Percentiles rank a stretch among this genome's conserved stretches.
Conservation (phyloP, 2,888 invertebrate species). For the Drosophila niveifrons region DNA sequence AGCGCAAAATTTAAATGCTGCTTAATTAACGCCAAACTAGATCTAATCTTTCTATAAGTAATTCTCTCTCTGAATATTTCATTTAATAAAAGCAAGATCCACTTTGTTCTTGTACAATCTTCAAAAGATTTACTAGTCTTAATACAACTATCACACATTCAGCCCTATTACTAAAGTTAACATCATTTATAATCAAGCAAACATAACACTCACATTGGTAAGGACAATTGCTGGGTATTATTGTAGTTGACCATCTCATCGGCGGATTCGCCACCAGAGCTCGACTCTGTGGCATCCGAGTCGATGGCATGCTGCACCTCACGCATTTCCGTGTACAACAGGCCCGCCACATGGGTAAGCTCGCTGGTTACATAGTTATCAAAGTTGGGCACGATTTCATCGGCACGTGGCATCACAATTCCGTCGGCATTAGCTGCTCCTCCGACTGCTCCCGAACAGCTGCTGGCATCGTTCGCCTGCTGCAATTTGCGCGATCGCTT, state of each 20-base stretch:
- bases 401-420: slow-evolving; percentile 52
- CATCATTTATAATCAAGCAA: background rate
- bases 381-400: slow-evolving; percentile 84
- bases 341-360: slow-evolving; percentile 90
- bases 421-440: slow-evolving; percentile 6
- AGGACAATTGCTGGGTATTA: slow-evolving; percentile 91
- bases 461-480: slow-evolving; percentile 15
- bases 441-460: slow-evolving; percentile 2
- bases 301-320: slow-evolving; percentile 92
- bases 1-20: background rate
- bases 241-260: slow-evolving; percentile 94
- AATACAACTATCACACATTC: background rate
- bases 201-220: slow-evolving; percentile 91
- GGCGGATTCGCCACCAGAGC: slow-evolving; percentile 97
- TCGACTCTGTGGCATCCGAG: slow-evolving; percentile 97
- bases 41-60: background rate
- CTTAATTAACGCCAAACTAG: background rate
- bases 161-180: background rate
- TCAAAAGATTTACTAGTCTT: background rate
- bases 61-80: no score
- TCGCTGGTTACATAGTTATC: slow-evolving; percentile 86
- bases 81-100: background rate
- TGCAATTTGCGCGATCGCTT: slow-evolving; percentile 61
- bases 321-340: slow-evolving; percentile 90
- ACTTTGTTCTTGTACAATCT: background rate